Evolutionary conservation across 2,888 invertebrate genomes (phyloP), one percentile per base, ranked within the genome.

Genomic region (Coelinius sp.): DNA sequence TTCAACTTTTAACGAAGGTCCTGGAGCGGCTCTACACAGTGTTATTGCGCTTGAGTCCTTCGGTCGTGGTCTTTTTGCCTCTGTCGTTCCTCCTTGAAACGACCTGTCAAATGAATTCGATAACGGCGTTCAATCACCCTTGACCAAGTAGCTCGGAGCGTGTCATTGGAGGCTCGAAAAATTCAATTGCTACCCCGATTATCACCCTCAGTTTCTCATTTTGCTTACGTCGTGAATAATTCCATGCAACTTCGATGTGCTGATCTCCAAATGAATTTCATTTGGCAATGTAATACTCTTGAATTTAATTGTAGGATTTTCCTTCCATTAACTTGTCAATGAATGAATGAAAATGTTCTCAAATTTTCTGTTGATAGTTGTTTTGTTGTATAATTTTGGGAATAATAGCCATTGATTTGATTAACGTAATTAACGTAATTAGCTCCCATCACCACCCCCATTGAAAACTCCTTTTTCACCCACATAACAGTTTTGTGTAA

Each of bases 41-140:
- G 52, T 59, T 59, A 68, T 44, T 63, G 27, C 49, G 64, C 72
- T 71, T 64, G 68, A 67, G 53, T 64, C 59, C 38, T 56, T 69
- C 69, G 44, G n/a, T 71, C 71, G 44, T 64, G 63, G 67, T 65
- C 62, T 63, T 59, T 35, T 52, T 12, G 41, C n/a, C 66, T 73
- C 68, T 65, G 65, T 49, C 66, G 17, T 68, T 31, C 73, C 56
- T 53, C 24, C 63, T 64, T 72, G 70, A 64, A 65, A 71, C 70
- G 68, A 66, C 67, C 69, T 67, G 56, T 56, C 49, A 35, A 74
- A 74, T 53, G 59, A 56, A 70, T 62, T 69, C 71, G 73, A 69
- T 72, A 73, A 68, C 67, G 67, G 53, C 67, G 35, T 67, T 67
- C 53, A 53, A 38, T 53, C 67, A 67, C 53, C 67, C 67, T 52